phyloP scores from a whole-genome alignment of 2,113 vertebrate genomes.

The Peucedramus taeniatus region DNA sequence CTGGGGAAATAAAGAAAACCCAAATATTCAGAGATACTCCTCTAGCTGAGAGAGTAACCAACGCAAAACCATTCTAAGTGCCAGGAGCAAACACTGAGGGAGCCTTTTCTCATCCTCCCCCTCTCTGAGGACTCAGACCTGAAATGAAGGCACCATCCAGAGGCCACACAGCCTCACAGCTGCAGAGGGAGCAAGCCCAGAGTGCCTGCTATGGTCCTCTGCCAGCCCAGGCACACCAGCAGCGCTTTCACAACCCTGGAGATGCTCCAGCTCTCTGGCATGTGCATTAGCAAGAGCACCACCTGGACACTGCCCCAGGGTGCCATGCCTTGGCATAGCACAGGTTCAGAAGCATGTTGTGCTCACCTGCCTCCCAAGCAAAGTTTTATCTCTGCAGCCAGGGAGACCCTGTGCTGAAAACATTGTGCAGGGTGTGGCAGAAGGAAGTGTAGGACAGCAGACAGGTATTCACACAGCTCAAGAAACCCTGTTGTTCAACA shows the following conservation, averaged over 20 bases:
- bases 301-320: neutral
- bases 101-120: neutral
- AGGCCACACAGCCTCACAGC: neutral
- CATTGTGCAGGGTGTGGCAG: neutral
- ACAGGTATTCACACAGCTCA: neutral
- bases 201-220: accelerated
- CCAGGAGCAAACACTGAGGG: neutral
- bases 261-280: neutral
- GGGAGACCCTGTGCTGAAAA: neutral
- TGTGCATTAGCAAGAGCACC: accelerated
- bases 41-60: neutral
- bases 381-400: neutral
- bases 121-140: neutral
- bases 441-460: neutral
- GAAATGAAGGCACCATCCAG: neutral
- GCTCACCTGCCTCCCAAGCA: neutral
- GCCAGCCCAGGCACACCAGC: neutral
- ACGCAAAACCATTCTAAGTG: neutral
- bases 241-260: neutral
- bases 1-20: neutral
- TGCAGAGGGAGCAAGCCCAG: neutral
- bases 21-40: neutral
- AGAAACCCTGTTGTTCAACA: neutral
- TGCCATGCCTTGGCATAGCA: accelerated
- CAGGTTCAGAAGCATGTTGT: accelerated